These are phyloP conservation scores for Porites cylindrica DNA, from an alignment of 92 coral and sea anemone species.

Conservation along the genomic window DNA sequence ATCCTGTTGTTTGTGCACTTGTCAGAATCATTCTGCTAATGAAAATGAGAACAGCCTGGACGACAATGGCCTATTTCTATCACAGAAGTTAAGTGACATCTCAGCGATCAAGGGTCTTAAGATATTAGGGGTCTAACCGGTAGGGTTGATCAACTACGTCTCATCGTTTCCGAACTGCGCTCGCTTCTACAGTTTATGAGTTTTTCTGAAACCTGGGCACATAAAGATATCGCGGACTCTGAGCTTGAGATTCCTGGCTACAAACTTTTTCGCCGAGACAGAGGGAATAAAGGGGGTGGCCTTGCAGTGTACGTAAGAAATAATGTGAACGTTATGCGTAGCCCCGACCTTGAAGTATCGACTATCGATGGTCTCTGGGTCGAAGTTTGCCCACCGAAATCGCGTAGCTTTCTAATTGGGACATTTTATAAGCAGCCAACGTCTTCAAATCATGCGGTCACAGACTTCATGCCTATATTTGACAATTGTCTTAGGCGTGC, in stretches of 20 bases:
- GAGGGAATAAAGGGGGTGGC: slow-evolving; percentile 45
- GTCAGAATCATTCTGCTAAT: slow-evolving; percentile 5
- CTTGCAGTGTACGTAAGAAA: slow-evolving; percentile 37
- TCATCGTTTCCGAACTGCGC: slow-evolving; percentile 36
- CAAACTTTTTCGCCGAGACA: slow-evolving; percentile 22
- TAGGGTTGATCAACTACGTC: slow-evolving; percentile 48
- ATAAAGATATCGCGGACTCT: slow-evolving; percentile 31
- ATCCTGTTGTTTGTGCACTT: slow-evolving; percentile 13
- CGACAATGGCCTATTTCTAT: no score
- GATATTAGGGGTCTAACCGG: slow-evolving; percentile 39
- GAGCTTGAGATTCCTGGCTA: slow-evolving; percentile 56
- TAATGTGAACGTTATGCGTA: slow-evolving; percentile 18
- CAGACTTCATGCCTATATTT: slow-evolving; percentile 37
- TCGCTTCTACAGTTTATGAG: slow-evolving; percentile 35
- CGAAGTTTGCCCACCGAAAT: slow-evolving; percentile 31
- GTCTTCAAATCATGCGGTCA: slow-evolving; percentile 43
- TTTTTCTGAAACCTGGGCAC: slow-evolving; percentile 51
- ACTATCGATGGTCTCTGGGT: slow-evolving; percentile 33
- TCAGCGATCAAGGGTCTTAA: no score
- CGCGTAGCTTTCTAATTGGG: slow-evolving; percentile 44
- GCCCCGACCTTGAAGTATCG: slow-evolving; percentile 32
- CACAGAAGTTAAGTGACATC: no score
- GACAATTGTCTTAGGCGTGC: slow-evolving; percentile 33
- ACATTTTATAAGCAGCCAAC: slow-evolving; percentile 46
- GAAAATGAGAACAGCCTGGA: background rate